These are phyloP conservation scores for Frankliniella intonsa DNA, from an alignment of 2,888 invertebrate genomes.

Conservation along the genomic window DNA sequence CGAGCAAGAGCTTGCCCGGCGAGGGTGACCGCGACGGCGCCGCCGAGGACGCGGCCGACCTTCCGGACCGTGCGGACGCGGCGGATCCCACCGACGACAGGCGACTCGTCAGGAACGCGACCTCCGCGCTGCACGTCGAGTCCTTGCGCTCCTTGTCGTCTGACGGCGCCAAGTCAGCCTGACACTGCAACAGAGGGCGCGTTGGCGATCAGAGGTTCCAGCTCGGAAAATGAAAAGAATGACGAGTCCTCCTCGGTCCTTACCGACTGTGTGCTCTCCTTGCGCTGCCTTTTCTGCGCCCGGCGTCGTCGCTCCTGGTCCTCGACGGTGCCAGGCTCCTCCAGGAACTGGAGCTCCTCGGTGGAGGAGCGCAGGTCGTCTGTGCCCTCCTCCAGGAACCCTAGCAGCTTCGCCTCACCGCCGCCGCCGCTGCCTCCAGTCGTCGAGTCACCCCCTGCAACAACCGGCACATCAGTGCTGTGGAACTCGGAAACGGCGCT, in stretches of 20 bases:
- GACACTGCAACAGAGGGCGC: neutral
- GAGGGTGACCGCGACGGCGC: constrained; percentile 56
- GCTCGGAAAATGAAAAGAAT: no score
- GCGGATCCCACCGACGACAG: constrained; percentile 68
- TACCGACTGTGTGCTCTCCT: constrained; percentile 44
- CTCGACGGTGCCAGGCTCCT: constrained; percentile 53
- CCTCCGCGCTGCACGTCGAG: constrained; percentile 53
- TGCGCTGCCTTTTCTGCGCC: neutral
- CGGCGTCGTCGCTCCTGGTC: constrained; percentile 8
- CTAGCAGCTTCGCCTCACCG: constrained; percentile 44
- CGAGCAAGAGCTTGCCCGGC: constrained; percentile 84
- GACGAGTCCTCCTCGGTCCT: constrained; percentile 33
- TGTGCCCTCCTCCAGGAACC: constrained; percentile 63
- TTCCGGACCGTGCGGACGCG: constrained; percentile 37
- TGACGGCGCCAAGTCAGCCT: neutral
- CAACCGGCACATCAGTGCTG: constrained; percentile 35
- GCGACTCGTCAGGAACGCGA: constrained; percentile 71
- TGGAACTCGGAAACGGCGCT: neutral
- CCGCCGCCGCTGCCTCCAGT: constrained; percentile 47
- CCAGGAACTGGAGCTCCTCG: constrained; percentile 74
- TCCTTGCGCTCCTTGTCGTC: constrained; percentile 40
- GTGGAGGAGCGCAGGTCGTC: constrained; percentile 80
- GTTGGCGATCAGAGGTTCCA: constrained; percentile 31
- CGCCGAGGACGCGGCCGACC: constrained; percentile 34
- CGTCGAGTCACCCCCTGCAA: constrained; percentile 48